Conservation (phyloP, 2,888 invertebrate genomes). For the Yponomeuta plumbellus region DNA sequence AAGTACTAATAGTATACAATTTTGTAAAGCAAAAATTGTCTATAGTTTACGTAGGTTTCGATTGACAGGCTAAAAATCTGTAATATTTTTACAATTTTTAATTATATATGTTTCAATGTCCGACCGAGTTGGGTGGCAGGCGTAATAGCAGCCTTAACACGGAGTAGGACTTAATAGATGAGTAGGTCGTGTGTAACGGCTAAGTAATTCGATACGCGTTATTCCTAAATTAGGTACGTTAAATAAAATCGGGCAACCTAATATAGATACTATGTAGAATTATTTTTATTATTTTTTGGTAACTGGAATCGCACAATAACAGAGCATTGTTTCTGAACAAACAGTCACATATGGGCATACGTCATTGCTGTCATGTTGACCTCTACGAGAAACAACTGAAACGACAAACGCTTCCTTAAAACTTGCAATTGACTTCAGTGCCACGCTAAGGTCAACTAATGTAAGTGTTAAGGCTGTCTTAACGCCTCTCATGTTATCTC, state of each 20-base stretch:
- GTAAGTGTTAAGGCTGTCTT: slow-evolving; percentile 19
- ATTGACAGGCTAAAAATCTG: no score
- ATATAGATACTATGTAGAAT: no score
- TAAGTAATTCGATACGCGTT: not conserved
- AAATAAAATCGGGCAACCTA: no score
- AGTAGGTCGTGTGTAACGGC: not conserved
- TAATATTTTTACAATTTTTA: no score
- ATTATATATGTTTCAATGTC: no score
- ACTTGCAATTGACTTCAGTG: slow-evolving; percentile 6
- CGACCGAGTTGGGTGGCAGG: no score
- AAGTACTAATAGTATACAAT: no score
- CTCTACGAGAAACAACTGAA: slow-evolving; percentile 10
- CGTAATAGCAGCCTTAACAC: slow-evolving; percentile 25
- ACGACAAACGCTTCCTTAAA: slow-evolving; percentile 1
- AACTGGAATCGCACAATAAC: no score
- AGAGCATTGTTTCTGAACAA: not conserved
- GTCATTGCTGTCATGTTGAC: not conserved
- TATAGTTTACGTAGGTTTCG: no score
- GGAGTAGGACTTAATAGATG: slow-evolving; percentile 33
- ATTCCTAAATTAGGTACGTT: not conserved
- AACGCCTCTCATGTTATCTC: no score
- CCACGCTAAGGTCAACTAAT: slow-evolving; percentile 4
- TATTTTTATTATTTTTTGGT: no score
- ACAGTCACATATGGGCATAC: not conserved
- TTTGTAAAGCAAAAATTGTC: no score